phyloP scores from a whole-genome alignment of 2,888 invertebrate genomes.

The Acleris laterana region DNA sequence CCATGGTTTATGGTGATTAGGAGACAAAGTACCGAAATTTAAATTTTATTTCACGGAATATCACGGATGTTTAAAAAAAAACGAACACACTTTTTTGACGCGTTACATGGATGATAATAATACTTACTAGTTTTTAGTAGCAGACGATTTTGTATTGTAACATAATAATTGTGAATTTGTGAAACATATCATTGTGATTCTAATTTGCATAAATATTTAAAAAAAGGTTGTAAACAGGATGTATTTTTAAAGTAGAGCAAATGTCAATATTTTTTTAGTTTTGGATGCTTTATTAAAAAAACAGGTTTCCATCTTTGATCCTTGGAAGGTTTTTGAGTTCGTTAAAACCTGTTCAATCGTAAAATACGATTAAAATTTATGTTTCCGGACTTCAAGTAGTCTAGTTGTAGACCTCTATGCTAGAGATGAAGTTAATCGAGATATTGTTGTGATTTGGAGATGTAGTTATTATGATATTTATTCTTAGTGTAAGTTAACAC shows the following conservation, averaged over 20 bases:
- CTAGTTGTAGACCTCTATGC: no score
- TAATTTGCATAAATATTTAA: slow-evolving; percentile 18
- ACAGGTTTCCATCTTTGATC: not conserved
- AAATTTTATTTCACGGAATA: no score
- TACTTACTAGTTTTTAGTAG: not conserved
- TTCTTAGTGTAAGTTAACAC: no score
- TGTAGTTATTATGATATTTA: no score
- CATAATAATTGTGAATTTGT: not conserved
- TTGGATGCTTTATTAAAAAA: slow-evolving; percentile 6
- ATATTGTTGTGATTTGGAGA: no score
- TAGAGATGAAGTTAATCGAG: no score
- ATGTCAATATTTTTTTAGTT: slow-evolving; percentile 12
- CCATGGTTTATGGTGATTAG: not conserved
- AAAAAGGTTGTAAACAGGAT: slow-evolving; percentile 20
- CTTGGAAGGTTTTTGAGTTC: not conserved
- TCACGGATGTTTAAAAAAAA: no score
- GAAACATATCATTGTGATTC: slow-evolving; percentile 6
- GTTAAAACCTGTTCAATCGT: slow-evolving; percentile 6
- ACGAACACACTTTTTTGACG: not conserved
- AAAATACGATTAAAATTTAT: slow-evolving; percentile 6
- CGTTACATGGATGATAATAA: not conserved
- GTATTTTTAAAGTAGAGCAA: slow-evolving; percentile 25
- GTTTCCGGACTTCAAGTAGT: slow-evolving; percentile 14
- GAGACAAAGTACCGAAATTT: no score
- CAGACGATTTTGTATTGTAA: not conserved